These are phyloP conservation scores for Drosophila neocordata DNA, from an alignment of 1,140 invertebrate species.

Conservation along the genomic window DNA sequence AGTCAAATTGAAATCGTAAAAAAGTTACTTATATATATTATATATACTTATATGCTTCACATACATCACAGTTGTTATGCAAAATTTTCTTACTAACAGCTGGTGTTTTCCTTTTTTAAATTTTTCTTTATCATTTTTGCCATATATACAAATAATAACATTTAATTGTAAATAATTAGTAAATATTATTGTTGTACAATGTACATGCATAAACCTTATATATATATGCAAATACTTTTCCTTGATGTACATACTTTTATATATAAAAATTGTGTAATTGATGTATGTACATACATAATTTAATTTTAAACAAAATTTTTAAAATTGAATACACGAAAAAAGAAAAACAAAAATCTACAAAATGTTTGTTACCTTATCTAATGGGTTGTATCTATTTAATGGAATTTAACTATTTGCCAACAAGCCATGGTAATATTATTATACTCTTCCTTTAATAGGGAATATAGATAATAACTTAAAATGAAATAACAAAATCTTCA, in stretches of 20 bases:
- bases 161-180: constrained; percentile 10
- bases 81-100: constrained; percentile 3
- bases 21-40: neutral
- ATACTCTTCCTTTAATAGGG: neutral
- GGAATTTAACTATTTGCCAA: neutral
- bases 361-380: neutral
- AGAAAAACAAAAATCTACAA: neutral
- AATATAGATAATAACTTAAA: neutral
- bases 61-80: constrained; percentile 4
- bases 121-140: constrained; percentile 2
- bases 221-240: neutral
- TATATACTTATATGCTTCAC: neutral
- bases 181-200: constrained; percentile 2
- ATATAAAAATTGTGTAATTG: neutral
- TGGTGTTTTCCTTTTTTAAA: neutral
- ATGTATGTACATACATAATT: neutral
- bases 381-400: neutral
- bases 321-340: constrained; percentile 9
- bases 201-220: neutral
- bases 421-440: neutral
- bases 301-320: constrained; percentile 7
- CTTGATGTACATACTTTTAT: constrained; percentile 6
- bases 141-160: constrained; percentile 10
- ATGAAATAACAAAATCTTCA: too few species aligned
- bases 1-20: neutral